Conservation (phyloP, 2,797 vertebrate genomes). For the Amphiprion clarkii region DNA sequence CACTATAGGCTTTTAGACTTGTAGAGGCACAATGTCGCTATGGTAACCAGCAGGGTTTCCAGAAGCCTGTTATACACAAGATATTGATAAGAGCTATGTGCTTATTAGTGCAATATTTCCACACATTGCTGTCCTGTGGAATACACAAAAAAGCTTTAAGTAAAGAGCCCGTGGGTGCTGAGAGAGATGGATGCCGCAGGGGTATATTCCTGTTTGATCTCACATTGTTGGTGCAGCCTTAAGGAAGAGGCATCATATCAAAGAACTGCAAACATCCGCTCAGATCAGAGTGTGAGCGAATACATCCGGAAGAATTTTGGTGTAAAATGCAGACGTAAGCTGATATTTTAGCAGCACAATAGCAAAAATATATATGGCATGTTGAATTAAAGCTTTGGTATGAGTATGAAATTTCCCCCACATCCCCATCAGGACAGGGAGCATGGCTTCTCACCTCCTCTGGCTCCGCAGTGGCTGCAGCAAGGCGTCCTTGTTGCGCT, state of each 20-base stretch:
- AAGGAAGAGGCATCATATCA: conserved; percentile 45
- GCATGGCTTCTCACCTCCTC: conserved; percentile 90
- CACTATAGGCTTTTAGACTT: conserved; percentile 82
- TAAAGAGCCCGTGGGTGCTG: conserved; percentile 45
- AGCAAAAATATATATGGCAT: conserved; percentile 12
- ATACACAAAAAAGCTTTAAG: conserved; percentile 45
- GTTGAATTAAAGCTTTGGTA: conserved; percentile 23
- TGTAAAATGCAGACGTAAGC: conserved; percentile 36
- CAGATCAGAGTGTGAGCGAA: conserved; percentile 45
- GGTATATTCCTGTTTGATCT: conserved; percentile 60
- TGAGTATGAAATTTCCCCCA: not conserved
- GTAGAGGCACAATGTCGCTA: conserved; percentile 79
- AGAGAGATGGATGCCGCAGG: conserved; percentile 38
- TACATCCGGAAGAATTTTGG: conserved; percentile 27
- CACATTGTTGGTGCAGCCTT: conserved; percentile 39
- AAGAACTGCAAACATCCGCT: conserved; percentile 56
- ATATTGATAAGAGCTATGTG: conserved; percentile 76
- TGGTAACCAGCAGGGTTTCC: conserved; percentile 79
- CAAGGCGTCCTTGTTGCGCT: conserved; percentile 95
- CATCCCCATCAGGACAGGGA: not conserved
- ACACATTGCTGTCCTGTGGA: conserved; percentile 48
- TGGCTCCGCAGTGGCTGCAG: conserved; percentile 95
- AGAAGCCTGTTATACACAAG: conserved; percentile 75
- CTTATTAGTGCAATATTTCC: conserved; percentile 69
- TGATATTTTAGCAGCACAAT: conserved; percentile 38